A percentile compares a stretch with the other conserved stretches of the same genome.
phyloP scores from a whole-genome alignment of 2,113 vertebrate genomes.

The Peucedramus taeniatus region DNA sequence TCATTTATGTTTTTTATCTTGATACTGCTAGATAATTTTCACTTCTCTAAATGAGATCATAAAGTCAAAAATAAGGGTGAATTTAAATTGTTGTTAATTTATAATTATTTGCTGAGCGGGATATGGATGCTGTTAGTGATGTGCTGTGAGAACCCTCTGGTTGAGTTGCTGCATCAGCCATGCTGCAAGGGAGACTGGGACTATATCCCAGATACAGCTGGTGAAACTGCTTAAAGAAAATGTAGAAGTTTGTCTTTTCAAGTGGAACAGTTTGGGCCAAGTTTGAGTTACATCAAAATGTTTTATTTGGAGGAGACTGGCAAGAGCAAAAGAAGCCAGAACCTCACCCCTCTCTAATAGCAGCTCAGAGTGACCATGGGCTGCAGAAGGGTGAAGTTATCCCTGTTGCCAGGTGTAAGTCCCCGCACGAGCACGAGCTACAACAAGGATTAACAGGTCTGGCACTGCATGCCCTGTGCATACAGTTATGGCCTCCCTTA shows the following conservation, averaged over 20 bases:
- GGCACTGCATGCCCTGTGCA: not conserved
- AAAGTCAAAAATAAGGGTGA: not conserved
- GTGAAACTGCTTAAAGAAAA: not conserved
- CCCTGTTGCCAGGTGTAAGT: not conserved
- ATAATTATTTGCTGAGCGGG: not conserved
- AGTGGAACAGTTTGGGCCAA: not conserved
- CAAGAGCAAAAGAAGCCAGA: not conserved
- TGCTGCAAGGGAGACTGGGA: rapidly evolving
- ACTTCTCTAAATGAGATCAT: not conserved
- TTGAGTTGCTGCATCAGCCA: not conserved
- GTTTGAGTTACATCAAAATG: not conserved
- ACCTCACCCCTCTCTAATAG: not conserved
- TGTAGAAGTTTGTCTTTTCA: not conserved
- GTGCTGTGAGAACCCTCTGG: not conserved
- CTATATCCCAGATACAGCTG: not conserved
- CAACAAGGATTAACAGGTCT: not conserved
- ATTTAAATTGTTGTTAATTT: not conserved
- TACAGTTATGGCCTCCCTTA: not conserved
- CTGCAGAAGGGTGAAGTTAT: not conserved
- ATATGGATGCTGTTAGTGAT: not conserved
- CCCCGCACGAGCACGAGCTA: not conserved
- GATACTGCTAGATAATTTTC: not conserved
- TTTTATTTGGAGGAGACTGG: not conserved
- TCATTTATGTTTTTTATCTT: not conserved
- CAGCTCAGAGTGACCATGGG: not conserved